A percentile compares a stretch with the other conserved stretches of the same genome.
These are phyloP conservation scores for Trichonephila clavata DNA, from an alignment of 1,140 invertebrate genomes.

Conservation along the genomic window DNA sequence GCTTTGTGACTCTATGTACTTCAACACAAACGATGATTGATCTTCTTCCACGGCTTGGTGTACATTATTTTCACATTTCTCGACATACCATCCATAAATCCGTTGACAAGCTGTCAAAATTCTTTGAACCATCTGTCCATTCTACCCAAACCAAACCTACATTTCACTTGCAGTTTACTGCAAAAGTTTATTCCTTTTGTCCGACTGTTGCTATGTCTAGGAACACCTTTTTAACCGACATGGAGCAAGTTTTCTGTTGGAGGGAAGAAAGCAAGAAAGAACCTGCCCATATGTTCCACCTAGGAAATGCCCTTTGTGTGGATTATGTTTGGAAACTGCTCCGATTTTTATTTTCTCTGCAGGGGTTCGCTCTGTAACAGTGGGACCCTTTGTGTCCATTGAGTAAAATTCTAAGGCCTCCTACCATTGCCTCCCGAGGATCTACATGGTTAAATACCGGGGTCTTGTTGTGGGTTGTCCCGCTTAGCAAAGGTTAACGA, in stretches of 20 bases:
- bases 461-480: slow-evolving; percentile 47
- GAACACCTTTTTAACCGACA: not conserved
- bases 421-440: not conserved
- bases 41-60: not conserved
- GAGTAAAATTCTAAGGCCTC: not conserved
- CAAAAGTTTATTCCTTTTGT: not conserved
- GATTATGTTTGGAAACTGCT: slow-evolving; percentile 9
- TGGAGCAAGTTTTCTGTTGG: not conserved
- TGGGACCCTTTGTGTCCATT: slow-evolving; percentile 41
- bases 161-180: not conserved
- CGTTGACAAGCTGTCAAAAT: slow-evolving; percentile 31
- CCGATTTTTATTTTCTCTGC: not conserved
- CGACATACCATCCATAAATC: slow-evolving; percentile 27
- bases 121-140: slow-evolving; percentile 14
- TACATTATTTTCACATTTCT: slow-evolving; percentile 18
- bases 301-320: not conserved
- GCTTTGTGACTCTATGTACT: not conserved
- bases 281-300: not conserved
- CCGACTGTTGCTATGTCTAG: not conserved
- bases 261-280: not conserved
- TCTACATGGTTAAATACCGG: slow-evolving; percentile 27
- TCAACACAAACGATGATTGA: slow-evolving; percentile 25
- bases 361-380: slow-evolving; percentile 19
- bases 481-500: slow-evolving; percentile 1
- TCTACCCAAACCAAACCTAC: not conserved